Base-by-base conservation (phyloP, 1,140 invertebrate genomes). In the Geopemphigus sp. region DNA sequence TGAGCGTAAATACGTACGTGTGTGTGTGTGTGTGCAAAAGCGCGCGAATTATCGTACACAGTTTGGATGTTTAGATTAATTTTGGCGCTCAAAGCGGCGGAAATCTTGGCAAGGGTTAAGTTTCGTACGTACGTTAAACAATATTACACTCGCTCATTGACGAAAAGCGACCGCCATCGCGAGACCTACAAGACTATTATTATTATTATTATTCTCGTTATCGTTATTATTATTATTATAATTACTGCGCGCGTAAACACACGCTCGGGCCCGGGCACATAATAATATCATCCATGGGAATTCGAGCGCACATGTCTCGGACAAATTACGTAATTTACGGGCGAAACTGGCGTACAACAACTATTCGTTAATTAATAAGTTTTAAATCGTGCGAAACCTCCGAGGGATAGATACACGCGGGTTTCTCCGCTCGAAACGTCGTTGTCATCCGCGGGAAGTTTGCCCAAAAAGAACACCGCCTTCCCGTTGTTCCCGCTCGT, bases 331-430 rank as follows among this genome's bases (percentile, higher is more conserved):
- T 29, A 53, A 70, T 70, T 70, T 70, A 53, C 22, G 17, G 47
- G 24, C 24, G 19, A 70, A 70, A 70, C 47, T 70, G 39, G 66
- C 24, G 66, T 19, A 53, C 47, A 70, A 70, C 47, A 70, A 70
- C 66, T 70, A 70, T 53, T 70, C 47, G 47, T 53, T 70, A 70
- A 70, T 70, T 70, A 70, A 70, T 70, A 53, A 70, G 66, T 70
- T 70, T 70, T 17, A 53, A 70, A 70, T 70, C 24, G 15, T 53
- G n/a, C 17, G 19, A 70, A n/a, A 53, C 66, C 66, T 70, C 24
- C 22, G 17, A 22, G 32, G 45, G 66, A 66, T 39, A n/a, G 15
- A 19, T 32, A 11, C n/a, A 24, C 64, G 5, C 26, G 11, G 39
- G 39, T 45, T 45, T 45, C 39, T 53, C 1, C 15, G 50, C 11